A percentile compares a stretch with the other conserved stretches of the same genome.
Conservation (phyloP, 2,797 vertebrate species). For the Sebastes kiyomatsui region DNA sequence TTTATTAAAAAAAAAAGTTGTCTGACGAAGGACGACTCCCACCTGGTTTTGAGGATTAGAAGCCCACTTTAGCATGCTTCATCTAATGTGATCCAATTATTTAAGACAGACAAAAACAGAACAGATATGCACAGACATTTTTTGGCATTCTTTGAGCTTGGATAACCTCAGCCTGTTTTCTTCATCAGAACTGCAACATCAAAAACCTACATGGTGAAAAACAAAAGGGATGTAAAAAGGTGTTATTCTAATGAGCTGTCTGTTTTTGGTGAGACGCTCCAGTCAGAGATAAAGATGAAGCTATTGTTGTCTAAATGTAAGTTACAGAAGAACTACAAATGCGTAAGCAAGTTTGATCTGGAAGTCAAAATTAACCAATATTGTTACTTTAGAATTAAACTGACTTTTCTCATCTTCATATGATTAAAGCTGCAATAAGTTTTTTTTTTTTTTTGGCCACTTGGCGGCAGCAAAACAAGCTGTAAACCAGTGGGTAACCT, state of each 20-base stretch:
- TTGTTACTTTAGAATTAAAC: background rate
- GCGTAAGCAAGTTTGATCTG: background rate
- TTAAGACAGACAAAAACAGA: slow-evolving; percentile 14
- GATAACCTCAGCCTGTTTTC: background rate
- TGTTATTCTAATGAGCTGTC: background rate
- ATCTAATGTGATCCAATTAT: slow-evolving; percentile 21
- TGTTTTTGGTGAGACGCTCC: background rate
- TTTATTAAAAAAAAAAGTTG: background rate
- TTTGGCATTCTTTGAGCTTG: background rate
- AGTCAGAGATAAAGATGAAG: background rate
- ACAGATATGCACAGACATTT: background rate
- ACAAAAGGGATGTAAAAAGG: background rate
- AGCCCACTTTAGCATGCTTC: background rate
- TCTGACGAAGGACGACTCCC: background rate
- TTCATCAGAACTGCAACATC: slow-evolving; percentile 1
- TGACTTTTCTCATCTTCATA: background rate
- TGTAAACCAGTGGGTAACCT: background rate
- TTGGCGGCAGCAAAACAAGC: background rate
- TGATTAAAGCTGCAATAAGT: background rate
- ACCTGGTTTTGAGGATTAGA: slow-evolving; percentile 14
- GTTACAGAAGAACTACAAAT: background rate
- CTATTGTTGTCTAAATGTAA: background rate
- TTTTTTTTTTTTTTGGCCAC: background rate
- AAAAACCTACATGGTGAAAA: background rate
- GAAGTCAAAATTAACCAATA: background rate